A percentile compares a stretch with the other conserved stretches of the same genome.
Conservation (phyloP, 2,113 vertebrate species). For the Phyllostomus hastatus region DNA sequence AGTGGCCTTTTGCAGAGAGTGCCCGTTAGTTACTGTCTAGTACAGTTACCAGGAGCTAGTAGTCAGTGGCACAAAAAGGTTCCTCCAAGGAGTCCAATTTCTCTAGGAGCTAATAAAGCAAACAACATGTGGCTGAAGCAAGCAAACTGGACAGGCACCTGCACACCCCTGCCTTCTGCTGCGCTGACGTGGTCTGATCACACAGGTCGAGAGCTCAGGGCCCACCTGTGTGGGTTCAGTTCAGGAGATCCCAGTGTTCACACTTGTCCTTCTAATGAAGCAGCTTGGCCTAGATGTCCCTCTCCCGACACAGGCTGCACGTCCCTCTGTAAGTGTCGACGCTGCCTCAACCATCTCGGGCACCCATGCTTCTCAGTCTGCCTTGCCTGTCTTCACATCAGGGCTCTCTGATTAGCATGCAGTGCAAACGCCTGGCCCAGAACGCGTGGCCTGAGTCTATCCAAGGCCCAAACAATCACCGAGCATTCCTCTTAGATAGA, state of each 20-base stretch:
- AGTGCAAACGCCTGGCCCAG: conserved; percentile 57
- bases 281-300: neutral
- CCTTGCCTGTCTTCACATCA: neutral
- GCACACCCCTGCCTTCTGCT: neutral
- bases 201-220: neutral
- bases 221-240: neutral
- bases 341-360: neutral
- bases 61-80: neutral
- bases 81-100: neutral
- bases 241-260: neutral
- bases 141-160: neutral
- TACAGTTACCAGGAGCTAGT: neutral
- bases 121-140: neutral
- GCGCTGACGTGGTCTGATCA: accelerated
- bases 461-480: conserved; percentile 71
- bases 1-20: neutral
- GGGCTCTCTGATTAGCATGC: neutral
- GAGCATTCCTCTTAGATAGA: conserved; percentile 73
- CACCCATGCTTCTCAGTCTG: neutral
- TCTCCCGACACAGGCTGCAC: neutral
- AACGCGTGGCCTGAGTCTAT: conserved; percentile 65
- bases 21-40: neutral
- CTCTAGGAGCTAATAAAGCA: neutral
- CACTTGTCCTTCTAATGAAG: neutral
- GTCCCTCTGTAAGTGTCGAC: neutral